phyloP scores from a whole-genome alignment of 2,888 invertebrate genomes.

The Ochropleura leucogaster region DNA sequence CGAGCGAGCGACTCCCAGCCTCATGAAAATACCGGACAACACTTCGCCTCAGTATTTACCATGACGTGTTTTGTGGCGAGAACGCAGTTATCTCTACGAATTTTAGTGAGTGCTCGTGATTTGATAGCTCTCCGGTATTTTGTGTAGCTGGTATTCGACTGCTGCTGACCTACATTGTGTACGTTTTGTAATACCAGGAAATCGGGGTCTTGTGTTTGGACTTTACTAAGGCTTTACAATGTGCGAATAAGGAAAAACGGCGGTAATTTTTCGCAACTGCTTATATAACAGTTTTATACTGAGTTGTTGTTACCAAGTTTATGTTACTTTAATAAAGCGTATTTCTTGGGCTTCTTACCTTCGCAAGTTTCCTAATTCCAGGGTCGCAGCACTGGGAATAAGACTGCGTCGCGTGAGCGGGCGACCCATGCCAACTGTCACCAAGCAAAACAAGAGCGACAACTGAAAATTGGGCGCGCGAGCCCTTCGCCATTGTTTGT shows the following conservation, averaged over 20 bases:
- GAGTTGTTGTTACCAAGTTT: conserved; percentile 21
- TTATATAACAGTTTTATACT: conserved; percentile 24
- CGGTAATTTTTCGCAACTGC: neutral
- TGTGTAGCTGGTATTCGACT: conserved; percentile 29
- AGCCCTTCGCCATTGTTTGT: conserved; percentile 83
- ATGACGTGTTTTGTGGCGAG: conserved; percentile 83
- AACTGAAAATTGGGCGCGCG: conserved; percentile 87
- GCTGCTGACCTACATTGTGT: conserved; percentile 45
- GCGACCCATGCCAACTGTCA: conserved; percentile 87
- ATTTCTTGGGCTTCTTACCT: conserved; percentile 41
- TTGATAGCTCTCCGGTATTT: conserved; percentile 63
- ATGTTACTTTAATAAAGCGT: conserved; percentile 28
- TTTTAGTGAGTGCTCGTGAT: conserved; percentile 74
- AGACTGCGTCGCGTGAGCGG: conserved; percentile 75
- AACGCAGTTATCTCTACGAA: conserved; percentile 73
- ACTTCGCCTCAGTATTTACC: conserved; percentile 82
- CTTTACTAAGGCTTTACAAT: conserved; percentile 1
- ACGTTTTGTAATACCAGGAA: conserved; percentile 21
- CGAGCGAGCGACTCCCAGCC: conserved; percentile 84
- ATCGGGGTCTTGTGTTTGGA: conserved; percentile 15
- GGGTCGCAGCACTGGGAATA: conserved; percentile 73
- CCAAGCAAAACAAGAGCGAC: conserved; percentile 85
- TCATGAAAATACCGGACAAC: conserved; percentile 89
- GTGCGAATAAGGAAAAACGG: conserved; percentile 17
- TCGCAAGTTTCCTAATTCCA: conserved; percentile 38